Evolutionary conservation across 2,797 vertebrate species (phyloP).

Genomic region (Enteromius unitaeniatus): DNA sequence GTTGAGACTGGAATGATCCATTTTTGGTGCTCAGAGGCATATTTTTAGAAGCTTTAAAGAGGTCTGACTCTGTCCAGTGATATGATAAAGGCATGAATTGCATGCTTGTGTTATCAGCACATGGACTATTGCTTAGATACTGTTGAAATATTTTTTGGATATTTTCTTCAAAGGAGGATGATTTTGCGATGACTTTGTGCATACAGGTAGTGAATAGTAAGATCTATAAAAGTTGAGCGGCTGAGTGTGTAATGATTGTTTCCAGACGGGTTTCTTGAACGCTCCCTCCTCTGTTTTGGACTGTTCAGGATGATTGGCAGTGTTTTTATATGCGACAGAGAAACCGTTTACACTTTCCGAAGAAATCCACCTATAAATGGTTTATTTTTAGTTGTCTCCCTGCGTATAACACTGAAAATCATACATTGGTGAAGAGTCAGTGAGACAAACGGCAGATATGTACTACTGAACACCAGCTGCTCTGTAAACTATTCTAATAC

Average conservation of each 20-base stretch:
- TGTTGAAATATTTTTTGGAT: background rate
- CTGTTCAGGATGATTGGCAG: background rate
- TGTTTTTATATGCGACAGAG: background rate
- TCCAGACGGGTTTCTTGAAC: background rate
- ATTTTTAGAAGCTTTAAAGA: conserved; percentile 12
- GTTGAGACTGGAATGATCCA: background rate
- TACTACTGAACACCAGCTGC: background rate
- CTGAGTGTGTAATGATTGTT: background rate
- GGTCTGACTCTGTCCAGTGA: conserved; percentile 6
- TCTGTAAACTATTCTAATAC: background rate
- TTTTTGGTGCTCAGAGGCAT: conserved; percentile 13
- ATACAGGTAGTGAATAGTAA: background rate
- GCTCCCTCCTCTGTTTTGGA: background rate
- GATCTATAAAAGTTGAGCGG: background rate
- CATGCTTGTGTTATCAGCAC: background rate
- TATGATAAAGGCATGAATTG: background rate
- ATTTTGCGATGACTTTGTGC: background rate
- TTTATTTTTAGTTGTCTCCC: background rate
- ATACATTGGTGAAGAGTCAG: background rate
- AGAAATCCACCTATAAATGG: background rate
- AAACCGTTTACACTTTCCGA: background rate
- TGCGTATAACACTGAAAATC: background rate
- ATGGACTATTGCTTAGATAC: background rate
- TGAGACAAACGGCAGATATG: background rate
- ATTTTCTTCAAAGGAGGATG: background rate